Percentiles rank a stretch among this genome's conserved stretches.
Conservation (phyloP, 1,140 invertebrate genomes). For the Trichoplusia ni region DNA sequence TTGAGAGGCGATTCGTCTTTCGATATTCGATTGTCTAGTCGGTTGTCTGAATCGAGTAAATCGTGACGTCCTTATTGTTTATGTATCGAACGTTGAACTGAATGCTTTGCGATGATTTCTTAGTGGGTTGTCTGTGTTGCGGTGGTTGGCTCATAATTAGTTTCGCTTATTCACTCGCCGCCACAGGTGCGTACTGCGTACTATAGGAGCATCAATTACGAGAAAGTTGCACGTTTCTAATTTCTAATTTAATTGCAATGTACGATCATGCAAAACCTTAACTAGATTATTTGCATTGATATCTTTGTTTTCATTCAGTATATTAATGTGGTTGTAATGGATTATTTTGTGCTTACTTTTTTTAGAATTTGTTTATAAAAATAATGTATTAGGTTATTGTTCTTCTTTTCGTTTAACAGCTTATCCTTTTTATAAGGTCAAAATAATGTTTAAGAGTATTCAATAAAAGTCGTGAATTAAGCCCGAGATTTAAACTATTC, state of each 20-base stretch:
- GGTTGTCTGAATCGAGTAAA: too few relatives aligned
- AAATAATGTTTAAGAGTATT: too few relatives aligned
- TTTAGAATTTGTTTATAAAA: too few relatives aligned
- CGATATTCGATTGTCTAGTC: too few relatives aligned
- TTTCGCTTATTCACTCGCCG: constrained; percentile 50
- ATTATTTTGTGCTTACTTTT: too few relatives aligned
- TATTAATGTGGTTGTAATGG: too few relatives aligned
- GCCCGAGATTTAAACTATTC: too few relatives aligned
- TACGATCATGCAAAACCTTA: constrained; percentile 10
- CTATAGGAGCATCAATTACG: constrained; percentile 50
- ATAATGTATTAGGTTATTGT: too few relatives aligned
- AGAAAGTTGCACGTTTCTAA: constrained; percentile 62
- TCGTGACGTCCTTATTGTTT: not conserved
- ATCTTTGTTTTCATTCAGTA: constrained; percentile 1
- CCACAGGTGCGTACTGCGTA: constrained; percentile 1
- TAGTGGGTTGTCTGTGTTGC: constrained; percentile 8
- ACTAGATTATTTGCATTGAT: constrained; percentile 8
- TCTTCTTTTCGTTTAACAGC: too few relatives aligned
- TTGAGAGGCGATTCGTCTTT: constrained; percentile 2
- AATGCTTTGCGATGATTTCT: not conserved
- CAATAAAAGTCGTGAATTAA: too few relatives aligned
- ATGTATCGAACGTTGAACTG: constrained; percentile 1
- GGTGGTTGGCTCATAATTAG: constrained; percentile 52
- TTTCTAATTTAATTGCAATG: constrained; percentile 46
- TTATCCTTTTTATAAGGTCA: too few relatives aligned